Evolutionary conservation across 2,113 vertebrate species (phyloP).

Genomic region (Corydoras maculifer): DNA sequence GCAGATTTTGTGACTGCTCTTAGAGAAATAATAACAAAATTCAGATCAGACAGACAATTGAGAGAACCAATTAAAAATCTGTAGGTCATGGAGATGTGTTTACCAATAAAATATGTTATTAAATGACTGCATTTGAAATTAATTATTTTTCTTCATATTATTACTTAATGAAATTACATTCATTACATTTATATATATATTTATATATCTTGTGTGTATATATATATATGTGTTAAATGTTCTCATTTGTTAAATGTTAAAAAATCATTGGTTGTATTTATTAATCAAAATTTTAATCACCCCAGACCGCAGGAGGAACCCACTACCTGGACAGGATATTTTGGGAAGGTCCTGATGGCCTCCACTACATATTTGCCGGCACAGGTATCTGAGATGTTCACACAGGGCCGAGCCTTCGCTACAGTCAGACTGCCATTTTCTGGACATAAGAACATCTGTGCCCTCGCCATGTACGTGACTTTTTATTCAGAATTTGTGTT

Average conservation of each 20-base stretch:
- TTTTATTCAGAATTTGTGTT: not conserved
- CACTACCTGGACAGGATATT: constrained; percentile 95
- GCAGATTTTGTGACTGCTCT: too few species aligned
- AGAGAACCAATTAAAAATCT: too few species aligned
- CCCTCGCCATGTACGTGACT: constrained; percentile 82
- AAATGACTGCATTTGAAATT: too few species aligned
- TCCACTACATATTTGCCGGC: constrained; percentile 95
- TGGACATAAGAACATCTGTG: constrained; percentile 96
- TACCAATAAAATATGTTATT: too few species aligned
- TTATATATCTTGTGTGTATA: too few species aligned
- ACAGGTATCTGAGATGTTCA: constrained; percentile 98
- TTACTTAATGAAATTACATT: too few species aligned
- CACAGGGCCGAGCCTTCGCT: constrained; percentile 93
- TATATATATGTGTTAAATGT: too few species aligned
- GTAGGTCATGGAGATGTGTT: too few species aligned
- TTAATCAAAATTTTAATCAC: not conserved
- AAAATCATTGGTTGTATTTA: not conserved
- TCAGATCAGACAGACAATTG: too few species aligned
- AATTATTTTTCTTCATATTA: too few species aligned
- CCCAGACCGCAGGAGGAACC: constrained; percentile 91
- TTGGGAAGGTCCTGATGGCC: constrained; percentile 92
- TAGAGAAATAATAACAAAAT: too few species aligned
- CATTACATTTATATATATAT: too few species aligned
- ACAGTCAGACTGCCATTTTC: constrained; percentile 96
- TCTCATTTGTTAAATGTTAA: not conserved